These are phyloP conservation scores for Pteropus alecto DNA, from an alignment of 2,113 vertebrate genomes.

Conservation along the genomic window DNA sequence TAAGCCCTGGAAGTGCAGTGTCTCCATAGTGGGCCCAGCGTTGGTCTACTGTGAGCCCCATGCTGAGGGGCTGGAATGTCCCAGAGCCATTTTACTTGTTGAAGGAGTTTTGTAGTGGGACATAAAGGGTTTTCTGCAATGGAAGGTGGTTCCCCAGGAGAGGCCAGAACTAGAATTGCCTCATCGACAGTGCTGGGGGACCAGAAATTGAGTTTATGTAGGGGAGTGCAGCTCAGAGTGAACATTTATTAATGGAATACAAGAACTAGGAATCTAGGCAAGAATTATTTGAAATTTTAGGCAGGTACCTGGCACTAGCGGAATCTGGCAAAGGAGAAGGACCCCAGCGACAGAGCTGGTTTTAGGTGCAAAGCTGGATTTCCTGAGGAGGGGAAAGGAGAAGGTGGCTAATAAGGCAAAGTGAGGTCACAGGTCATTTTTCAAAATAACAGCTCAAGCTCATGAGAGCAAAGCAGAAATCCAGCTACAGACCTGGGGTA, in stretches of 20 bases:
- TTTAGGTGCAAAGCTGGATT: neutral
- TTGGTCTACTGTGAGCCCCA: neutral
- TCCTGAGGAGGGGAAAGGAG: neutral
- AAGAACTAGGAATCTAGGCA: neutral
- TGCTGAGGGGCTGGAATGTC: neutral
- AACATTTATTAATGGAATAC: neutral
- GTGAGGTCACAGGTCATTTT: neutral
- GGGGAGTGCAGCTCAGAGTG: neutral
- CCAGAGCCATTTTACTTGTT: neutral
- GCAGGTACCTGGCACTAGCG: neutral
- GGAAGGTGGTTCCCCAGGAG: neutral
- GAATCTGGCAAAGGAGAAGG: neutral
- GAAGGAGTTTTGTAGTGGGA: neutral
- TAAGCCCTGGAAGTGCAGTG: neutral
- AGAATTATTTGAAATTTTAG: neutral
- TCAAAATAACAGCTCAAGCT: neutral
- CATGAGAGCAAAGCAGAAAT: neutral
- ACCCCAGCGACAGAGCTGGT: neutral
- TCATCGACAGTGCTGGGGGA: neutral
- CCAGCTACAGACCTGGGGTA: neutral
- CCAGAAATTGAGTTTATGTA: neutral
- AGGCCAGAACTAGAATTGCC: neutral
- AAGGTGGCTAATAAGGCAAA: neutral
- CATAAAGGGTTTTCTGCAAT: neutral
- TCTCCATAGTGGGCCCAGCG: neutral